Conservation (phyloP, 2,797 vertebrate species). For the Vespertilio murinus region DNA sequence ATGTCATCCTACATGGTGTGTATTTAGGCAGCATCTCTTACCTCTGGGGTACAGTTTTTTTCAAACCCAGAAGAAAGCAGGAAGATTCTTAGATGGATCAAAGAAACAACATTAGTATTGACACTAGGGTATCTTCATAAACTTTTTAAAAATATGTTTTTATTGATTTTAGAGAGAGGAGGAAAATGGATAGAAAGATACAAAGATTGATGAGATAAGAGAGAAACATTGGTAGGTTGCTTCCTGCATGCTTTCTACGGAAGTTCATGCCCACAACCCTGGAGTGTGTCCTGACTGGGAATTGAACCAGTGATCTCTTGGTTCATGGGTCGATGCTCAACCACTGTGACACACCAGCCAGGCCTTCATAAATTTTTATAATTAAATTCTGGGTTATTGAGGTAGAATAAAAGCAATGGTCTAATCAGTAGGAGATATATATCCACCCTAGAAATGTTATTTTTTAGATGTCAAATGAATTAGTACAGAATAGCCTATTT, state of each 20-base stretch:
- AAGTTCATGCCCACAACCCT: too few species aligned
- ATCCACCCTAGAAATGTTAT: neutral
- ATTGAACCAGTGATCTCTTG: too few species aligned
- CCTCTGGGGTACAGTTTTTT: neutral
- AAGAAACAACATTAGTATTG: neutral
- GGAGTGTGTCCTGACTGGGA: too few species aligned
- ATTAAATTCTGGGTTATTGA: neutral
- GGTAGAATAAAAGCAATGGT: neutral
- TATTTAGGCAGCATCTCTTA: slow-evolving; percentile 79
- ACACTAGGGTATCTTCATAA: neutral
- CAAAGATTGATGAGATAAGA: too few species aligned
- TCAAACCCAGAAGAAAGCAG: neutral
- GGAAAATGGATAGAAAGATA: too few species aligned
- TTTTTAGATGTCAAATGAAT: slow-evolving; percentile 6
- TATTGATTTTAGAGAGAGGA: too few species aligned
- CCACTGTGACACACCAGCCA: too few species aligned
- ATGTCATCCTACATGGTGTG: slow-evolving; percentile 91
- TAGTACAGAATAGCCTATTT: neutral
- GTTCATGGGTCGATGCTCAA: too few species aligned
- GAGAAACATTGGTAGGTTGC: too few species aligned
- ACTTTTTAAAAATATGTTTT: neutral
- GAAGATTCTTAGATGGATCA: neutral
- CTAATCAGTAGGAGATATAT: neutral
- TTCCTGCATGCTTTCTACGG: too few species aligned
- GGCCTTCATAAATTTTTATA: neutral